Percentiles rank a stretch among this genome's conserved stretches.
Evolutionary conservation across 2,797 vertebrate species (phyloP).

Genomic region (Acipenser oxyrinchus): DNA sequence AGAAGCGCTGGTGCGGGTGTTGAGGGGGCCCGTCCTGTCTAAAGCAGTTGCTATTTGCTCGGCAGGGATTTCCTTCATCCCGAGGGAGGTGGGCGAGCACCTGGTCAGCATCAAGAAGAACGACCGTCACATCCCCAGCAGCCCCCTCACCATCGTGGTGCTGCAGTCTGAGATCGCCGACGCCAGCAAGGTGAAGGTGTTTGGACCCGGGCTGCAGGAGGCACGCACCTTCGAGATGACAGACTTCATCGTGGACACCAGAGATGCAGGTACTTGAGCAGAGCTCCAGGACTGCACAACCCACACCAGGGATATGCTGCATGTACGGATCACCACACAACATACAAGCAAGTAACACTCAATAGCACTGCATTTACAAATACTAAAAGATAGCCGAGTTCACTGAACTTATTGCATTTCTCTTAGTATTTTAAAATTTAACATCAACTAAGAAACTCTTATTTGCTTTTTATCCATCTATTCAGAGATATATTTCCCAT

Average conservation of each 20-base stretch:
- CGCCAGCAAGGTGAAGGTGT: slow-evolving; percentile 73
- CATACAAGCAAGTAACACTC: too few species aligned
- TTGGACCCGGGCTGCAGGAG: slow-evolving; percentile 76
- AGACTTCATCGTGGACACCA: slow-evolving; percentile 85
- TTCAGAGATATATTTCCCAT: too few species aligned
- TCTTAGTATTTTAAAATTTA: too few species aligned
- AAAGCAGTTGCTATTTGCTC: background rate
- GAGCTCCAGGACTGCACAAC: background rate
- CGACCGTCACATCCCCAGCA: slow-evolving; percentile 78
- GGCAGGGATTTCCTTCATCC: slow-evolving; percentile 94
- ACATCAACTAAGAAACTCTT: too few species aligned
- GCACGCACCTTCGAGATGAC: slow-evolving; percentile 80
- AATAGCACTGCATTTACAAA: too few species aligned
- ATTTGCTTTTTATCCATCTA: too few species aligned
- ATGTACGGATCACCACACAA: too few species aligned
- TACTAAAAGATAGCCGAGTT: too few species aligned
- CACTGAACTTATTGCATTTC: too few species aligned
- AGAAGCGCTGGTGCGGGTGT: too few species aligned
- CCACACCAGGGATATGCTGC: too few species aligned
- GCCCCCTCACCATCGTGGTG: slow-evolving; percentile 89
- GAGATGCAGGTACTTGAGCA: slow-evolving; percentile 73
- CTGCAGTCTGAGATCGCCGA: slow-evolving; percentile 93
- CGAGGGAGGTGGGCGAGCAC: slow-evolving; percentile 88
- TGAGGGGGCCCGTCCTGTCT: too few species aligned
- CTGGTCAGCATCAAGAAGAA: slow-evolving; percentile 92